These are phyloP conservation scores for Muschampia plurimacula DNA, from an alignment of 2,888 invertebrate genomes.

Conservation along the genomic window DNA sequence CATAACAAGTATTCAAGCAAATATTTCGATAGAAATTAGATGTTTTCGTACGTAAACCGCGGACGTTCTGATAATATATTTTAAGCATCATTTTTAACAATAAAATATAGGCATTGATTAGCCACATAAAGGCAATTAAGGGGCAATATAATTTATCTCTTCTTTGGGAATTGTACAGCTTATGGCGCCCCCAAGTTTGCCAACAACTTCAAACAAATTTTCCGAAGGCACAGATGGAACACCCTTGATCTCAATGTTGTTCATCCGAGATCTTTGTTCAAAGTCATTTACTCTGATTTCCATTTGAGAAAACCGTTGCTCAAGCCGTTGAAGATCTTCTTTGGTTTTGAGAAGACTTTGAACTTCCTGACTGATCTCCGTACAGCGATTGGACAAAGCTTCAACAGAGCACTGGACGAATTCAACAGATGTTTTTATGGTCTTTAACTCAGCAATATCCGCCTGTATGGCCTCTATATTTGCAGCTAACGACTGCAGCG, in stretches of 20 bases:
- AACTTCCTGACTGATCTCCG: not conserved
- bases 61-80: constrained; percentile 18
- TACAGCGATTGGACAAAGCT: not conserved
- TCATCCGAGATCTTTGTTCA: not conserved
- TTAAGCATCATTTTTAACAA: constrained; percentile 6
- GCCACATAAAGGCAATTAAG: too few relatives aligned
- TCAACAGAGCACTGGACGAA: not conserved
- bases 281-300: not conserved
- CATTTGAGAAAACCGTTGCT: not conserved
- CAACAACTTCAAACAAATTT: not conserved
- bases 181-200: not conserved
- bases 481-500: not conserved
- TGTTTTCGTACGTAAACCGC: constrained; percentile 16
- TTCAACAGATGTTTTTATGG: not conserved
- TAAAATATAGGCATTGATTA: not conserved
- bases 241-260: constrained; percentile 11
- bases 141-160: not conserved
- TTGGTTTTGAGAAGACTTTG: not conserved
- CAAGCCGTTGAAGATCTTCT: not conserved
- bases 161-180: not conserved
- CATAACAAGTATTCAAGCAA: constrained; percentile 49
- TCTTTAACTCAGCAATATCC: not conserved
- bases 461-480: not conserved
- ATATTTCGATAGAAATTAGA: constrained; percentile 7
- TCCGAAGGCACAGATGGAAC: not conserved